A percentile compares a stretch with the other conserved stretches of the same genome.
phyloP scores from a whole-genome alignment of 2,888 invertebrate genomes.

The Drosophila borealis region DNA sequence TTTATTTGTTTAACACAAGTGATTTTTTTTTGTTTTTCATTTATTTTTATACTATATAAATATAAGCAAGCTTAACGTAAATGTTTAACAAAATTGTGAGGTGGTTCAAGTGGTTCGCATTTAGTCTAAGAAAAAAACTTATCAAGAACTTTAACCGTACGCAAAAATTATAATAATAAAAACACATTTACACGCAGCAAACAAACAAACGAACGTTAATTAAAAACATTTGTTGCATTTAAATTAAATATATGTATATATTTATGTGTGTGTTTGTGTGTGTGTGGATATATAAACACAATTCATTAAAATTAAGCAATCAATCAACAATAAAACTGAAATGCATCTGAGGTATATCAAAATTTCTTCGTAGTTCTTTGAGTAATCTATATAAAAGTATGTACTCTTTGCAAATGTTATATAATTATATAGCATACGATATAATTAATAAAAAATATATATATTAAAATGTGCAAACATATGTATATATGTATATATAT shows the following conservation, averaged over 20 bases:
- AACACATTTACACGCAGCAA: conserved; percentile 41
- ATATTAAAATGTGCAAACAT: conserved; percentile 4
- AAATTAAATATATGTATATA: conserved; percentile 29
- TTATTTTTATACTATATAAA: conserved; percentile 36
- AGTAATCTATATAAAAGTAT: conserved; percentile 46
- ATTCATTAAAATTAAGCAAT: conserved; percentile 77
- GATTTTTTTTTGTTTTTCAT: conserved; percentile 14
- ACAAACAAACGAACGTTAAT: conserved; percentile 36
- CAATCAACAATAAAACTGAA: conserved; percentile 84
- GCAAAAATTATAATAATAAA: conserved; percentile 27
- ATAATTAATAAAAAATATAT: conserved; percentile 43
- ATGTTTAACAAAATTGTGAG: conserved; percentile 78
- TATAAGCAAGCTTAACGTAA: conserved; percentile 61
- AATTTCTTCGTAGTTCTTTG: conserved; percentile 84
- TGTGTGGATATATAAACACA: conserved; percentile 34
- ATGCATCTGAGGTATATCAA: conserved; percentile 85
- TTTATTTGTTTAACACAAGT: conserved; percentile 27
- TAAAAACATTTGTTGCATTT: conserved; percentile 33
- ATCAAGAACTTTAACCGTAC: conserved; percentile 60
- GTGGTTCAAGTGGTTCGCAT: conserved; percentile 78
- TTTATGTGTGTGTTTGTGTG: background rate
- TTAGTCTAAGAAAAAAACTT: conserved; percentile 62
- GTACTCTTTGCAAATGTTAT: conserved; percentile 65
- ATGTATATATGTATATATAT: conserved; percentile 9
- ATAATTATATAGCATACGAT: conserved; percentile 29